Evolutionary conservation across 2,888 invertebrate genomes (phyloP), one percentile per base, ranked within the genome.

Genomic region (Tanytarsus gracilentus): DNA sequence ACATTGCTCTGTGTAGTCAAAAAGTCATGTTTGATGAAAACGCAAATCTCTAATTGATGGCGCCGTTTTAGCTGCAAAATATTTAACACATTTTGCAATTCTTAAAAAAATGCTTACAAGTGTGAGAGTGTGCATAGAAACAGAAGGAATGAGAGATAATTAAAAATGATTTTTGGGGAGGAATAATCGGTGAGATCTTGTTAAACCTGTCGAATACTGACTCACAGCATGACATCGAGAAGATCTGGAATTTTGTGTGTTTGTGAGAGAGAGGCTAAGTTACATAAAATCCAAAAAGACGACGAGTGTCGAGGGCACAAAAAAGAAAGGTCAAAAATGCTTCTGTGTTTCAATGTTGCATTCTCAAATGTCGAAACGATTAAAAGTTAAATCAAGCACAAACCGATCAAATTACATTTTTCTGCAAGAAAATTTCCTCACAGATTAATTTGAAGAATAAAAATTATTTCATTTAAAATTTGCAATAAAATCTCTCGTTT

Each of bases 401-500:
- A 48, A 58, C 26, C 58, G 39, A 58, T 58, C 48, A 27, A 58
- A 58, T 58, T 58, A 29, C 58, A 23, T 27, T 18, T 23, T 58
- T 56, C 21, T 29, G 39, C 58, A 44, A 44, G 23, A 4, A 11
- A 44, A 44, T 16, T 36, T 36, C 36, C n/a, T 36, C 36, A 36
- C 16, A 36, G 36, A 36, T 16, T 36, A 6, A 36, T 36, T 7
- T 36, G 16, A 36, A 36, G 27, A 55, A 44, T 30, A 40, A 58
- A 58, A 50, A 50, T 60, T 60, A 60, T 60, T 60, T 49, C 33
- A 50, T 60, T 60, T 60, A 16, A 58, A 44, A 48, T n/a, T n/a
- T n/a, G n/a, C n/a, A n/a, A n/a, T 48, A 50, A 40, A 26, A n/a
- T 16, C 33, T 60, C 36, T 36, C 36, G 25, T 50, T 33, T 25